Evolutionary conservation across 1,140 invertebrate species (phyloP).

Genomic region (Drosophila tani): DNA sequence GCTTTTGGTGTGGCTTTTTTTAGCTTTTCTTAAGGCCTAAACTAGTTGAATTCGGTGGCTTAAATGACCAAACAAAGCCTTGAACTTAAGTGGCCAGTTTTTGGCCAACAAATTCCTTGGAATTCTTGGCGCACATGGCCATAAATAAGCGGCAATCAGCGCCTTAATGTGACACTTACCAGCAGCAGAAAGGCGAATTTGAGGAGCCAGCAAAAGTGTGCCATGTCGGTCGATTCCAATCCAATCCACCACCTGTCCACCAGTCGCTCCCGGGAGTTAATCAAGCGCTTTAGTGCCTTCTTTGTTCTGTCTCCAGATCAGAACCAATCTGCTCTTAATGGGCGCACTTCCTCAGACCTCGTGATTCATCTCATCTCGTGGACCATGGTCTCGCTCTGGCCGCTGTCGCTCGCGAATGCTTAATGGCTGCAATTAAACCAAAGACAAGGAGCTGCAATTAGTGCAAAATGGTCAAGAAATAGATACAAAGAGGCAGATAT

Average conservation of each 20-base stretch:
- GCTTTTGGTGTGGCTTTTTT: neutral
- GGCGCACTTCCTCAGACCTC: constrained; percentile 49
- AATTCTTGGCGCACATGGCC: constrained; percentile 32
- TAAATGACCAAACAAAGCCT: constrained; percentile 22
- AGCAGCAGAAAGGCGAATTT: constrained; percentile 73
- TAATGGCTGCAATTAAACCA: constrained; percentile 74
- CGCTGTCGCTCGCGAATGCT: constrained; percentile 21
- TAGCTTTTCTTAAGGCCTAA: neutral
- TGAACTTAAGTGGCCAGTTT: constrained; percentile 26
- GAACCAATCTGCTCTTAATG: constrained; percentile 48
- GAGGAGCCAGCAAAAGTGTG: constrained; percentile 80
- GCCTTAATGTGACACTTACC: constrained; percentile 64
- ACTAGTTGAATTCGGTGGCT: constrained; percentile 26
- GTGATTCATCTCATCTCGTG: constrained; percentile 65
- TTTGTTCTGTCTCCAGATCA: constrained; percentile 34
- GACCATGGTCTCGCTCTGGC: constrained; percentile 54
- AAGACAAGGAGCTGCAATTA: constrained; percentile 64
- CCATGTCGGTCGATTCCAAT: constrained; percentile 58
- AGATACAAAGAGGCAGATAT: constrained; percentile 7
- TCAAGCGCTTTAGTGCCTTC: constrained; percentile 53
- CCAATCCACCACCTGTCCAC: constrained; percentile 42
- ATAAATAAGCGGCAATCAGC: constrained; percentile 25
- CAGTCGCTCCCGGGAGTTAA: constrained; percentile 37
- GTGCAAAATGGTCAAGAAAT: constrained; percentile 13
- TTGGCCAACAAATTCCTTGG: constrained; percentile 26